Base-by-base conservation (phyloP, 1,140 invertebrate genomes). In the Hylyphantes graminicola region DNA sequence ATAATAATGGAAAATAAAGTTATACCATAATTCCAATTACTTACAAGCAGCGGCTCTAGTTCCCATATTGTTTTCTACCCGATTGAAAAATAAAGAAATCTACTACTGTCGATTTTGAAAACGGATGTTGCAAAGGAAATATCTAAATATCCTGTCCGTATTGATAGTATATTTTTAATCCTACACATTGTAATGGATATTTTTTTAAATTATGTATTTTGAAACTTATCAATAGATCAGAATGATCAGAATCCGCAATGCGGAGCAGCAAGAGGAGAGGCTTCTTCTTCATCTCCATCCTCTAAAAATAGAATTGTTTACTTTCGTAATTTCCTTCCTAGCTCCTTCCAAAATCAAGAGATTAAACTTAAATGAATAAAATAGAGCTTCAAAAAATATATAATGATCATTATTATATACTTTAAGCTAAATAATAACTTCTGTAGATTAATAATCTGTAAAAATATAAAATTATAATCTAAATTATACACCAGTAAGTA, bases 21-120 rank as follows among this genome's bases (percentile, higher is more conserved):
- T 35, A 35, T 35, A 35, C 35, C 35, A 15, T 51, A 63, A n/a
- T 63, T 35, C 65, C 35, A 35, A 64, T 8, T n/a, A 81, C 79
- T 81, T 73, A 83, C 80, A 83, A n/a, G 80, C 80, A 55, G 80
- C 80, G 53, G 80, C 80, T 83, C 80, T 65, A n/a, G 80, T 83
- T 59, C 80, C 80, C 79, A 81, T 81, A 17, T 63, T 64, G 68
- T 70, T 17, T 53, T 70, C 50, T 54, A 53, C 51, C 10, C n/a
- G n/a, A 53, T 17, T 53, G 9, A 51, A 53, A 15, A 53, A 0
- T 13, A 70, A 17, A 0, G 50, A 70, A 51, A 54, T 12, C n/a
- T 48, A 70, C 51, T 70, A 11, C 19, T 10, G 12, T 70, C 54
- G 19, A 70, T 53, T 70, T 15, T 54, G 15, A n/a, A 53, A 53